Evolutionary conservation across 2,888 invertebrate species (phyloP).

Genomic region (Oligia strigilis): DNA sequence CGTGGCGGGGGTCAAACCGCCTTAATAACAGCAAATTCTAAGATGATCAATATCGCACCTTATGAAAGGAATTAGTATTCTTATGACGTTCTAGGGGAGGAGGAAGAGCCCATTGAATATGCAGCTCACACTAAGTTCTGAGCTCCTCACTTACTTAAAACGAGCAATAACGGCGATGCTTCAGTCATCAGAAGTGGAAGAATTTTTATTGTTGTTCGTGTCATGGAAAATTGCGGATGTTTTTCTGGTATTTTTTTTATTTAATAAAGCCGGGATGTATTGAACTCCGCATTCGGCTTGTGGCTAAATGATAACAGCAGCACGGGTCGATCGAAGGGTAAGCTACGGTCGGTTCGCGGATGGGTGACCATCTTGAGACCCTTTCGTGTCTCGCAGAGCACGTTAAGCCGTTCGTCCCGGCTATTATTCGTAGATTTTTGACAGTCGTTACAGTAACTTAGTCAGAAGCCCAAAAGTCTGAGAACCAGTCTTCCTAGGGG

Average conservation of each 20-base stretch:
- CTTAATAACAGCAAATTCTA: background rate
- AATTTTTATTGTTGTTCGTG: constrained; percentile 38
- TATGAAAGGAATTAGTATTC: constrained; percentile 61
- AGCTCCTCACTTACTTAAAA: constrained; percentile 53
- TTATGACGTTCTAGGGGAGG: constrained; percentile 33
- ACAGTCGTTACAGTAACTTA: background rate
- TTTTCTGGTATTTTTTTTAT: background rate
- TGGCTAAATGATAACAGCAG: background rate
- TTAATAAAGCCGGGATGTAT: background rate
- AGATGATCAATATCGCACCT: constrained; percentile 38
- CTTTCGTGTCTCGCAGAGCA: background rate
- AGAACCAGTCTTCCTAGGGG: background rate
- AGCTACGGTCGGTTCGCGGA: background rate
- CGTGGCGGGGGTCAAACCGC: background rate
- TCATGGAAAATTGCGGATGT: constrained; percentile 10
- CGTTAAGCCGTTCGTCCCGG: background rate
- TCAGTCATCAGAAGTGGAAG: constrained; percentile 51
- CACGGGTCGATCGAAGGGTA: too few relatives aligned
- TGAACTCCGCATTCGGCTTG: background rate
- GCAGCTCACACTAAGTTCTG: constrained; percentile 65
- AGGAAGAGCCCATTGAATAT: constrained; percentile 59
- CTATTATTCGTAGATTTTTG: background rate
- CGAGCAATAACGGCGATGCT: constrained; percentile 61
- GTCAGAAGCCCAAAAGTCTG: background rate
- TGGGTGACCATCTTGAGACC: background rate